These are phyloP conservation scores for Styela clava DNA, from an alignment of 23 tunicate species.

Conservation along the genomic window DNA sequence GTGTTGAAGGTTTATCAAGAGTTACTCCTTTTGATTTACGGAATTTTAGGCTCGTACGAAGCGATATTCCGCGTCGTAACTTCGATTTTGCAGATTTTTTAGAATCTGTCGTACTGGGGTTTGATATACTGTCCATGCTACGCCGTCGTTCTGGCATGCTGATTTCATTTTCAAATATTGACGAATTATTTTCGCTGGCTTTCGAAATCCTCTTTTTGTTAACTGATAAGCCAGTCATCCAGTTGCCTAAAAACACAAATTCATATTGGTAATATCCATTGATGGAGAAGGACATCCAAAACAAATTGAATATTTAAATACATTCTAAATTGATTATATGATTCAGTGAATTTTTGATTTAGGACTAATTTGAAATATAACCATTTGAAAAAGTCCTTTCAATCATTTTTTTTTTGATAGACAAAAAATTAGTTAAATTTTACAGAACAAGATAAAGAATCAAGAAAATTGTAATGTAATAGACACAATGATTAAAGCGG, in stretches of 20 bases:
- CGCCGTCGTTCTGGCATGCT: constrained; percentile 19
- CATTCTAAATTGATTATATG: no score
- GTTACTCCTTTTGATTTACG: background rate
- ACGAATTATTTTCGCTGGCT: background rate
- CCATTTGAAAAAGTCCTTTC: no score
- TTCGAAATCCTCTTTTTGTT: background rate
- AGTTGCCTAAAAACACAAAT: constrained; percentile 9
- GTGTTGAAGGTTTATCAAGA: background rate
- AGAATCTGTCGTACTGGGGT: constrained; percentile 14
- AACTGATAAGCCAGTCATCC: constrained; percentile 12
- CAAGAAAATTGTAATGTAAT: no score
- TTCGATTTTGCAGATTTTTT: constrained; percentile 9
- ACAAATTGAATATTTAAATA: no score
- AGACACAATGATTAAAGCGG: no score
- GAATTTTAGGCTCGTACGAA: constrained; percentile 2
- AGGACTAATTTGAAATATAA: no score
- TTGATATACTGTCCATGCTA: constrained; percentile 14
- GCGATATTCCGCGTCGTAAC: constrained; percentile 5
- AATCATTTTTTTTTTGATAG: no score
- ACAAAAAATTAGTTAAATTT: no score
- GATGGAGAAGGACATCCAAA: background rate
- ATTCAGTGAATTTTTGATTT: no score
- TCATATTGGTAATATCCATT: background rate
- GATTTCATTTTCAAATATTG: background rate
- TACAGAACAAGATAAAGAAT: no score